phyloP scores from a whole-genome alignment of 2,888 invertebrate species.

The Thecocarcelia acutangulata region DNA sequence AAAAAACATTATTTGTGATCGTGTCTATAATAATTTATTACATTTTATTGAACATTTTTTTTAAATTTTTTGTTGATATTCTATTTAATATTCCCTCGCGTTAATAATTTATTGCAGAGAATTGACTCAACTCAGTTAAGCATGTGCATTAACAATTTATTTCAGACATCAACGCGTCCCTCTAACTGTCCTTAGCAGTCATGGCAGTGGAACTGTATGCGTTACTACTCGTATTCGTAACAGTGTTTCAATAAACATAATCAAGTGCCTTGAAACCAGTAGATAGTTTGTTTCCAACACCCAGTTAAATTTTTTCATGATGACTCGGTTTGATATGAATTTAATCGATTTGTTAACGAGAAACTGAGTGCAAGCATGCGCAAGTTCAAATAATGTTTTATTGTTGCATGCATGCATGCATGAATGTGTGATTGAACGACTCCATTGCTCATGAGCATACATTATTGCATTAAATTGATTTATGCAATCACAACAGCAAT shows the following conservation, averaged over 20 bases:
- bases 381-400: slow-evolving; percentile 14
- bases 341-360: slow-evolving; percentile 25
- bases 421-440: not conserved
- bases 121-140: slow-evolving; percentile 20
- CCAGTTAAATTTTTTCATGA: slow-evolving; percentile 24
- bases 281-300: slow-evolving; percentile 31
- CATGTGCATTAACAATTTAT: slow-evolving; percentile 18
- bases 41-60: slow-evolving; percentile 52
- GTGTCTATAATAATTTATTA: slow-evolving; percentile 64
- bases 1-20: slow-evolving; percentile 38
- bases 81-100: slow-evolving; percentile 24
- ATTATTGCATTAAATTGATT: slow-evolving; percentile 15
- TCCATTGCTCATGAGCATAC: slow-evolving; percentile 19
- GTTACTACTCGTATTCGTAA: not conserved
- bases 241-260: not conserved
- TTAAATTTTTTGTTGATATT: not conserved
- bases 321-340: slow-evolving; percentile 27
- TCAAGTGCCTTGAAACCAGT: slow-evolving; percentile 25
- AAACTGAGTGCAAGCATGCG: not conserved
- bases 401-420: slow-evolving; percentile 17
- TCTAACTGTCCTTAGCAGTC: slow-evolving; percentile 54
- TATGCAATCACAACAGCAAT: slow-evolving; percentile 35
- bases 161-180: slow-evolving; percentile 14
- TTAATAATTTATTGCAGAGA: slow-evolving; percentile 29
- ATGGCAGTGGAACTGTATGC: not conserved